These are phyloP conservation scores for Leptopilina syphax DNA, from an alignment of 2,888 invertebrate genomes.

Conservation along the genomic window DNA sequence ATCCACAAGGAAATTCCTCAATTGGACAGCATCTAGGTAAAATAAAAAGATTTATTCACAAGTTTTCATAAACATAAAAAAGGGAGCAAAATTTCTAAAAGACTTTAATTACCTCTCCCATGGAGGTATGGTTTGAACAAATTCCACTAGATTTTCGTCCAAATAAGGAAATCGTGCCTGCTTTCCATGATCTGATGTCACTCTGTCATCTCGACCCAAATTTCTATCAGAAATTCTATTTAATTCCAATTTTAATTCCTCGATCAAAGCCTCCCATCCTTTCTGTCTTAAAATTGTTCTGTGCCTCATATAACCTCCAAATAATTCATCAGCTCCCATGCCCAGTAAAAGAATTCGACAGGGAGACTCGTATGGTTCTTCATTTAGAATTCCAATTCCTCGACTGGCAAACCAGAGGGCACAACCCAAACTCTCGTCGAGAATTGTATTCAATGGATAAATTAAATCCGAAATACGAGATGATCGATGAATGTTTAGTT, in stretches of 20 bases:
- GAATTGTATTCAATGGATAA: constrained; percentile 89
- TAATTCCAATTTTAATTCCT: constrained; percentile 85
- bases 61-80: too few relatives aligned
- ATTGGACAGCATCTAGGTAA: constrained; percentile 79
- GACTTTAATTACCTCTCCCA: constrained; percentile 81
- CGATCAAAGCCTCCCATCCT: constrained; percentile 79
- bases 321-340: constrained; percentile 97
- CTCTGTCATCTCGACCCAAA: constrained; percentile 95
- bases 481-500: constrained; percentile 81
- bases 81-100: neutral
- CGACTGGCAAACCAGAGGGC: constrained; percentile 98
- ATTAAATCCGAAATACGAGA: constrained; percentile 86
- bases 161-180: constrained; percentile 90
- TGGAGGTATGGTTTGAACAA: constrained; percentile 81
- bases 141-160: constrained; percentile 84
- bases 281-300: constrained; percentile 83
- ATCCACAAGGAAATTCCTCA: constrained; percentile 82
- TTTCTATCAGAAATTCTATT: constrained; percentile 92
- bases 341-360: constrained; percentile 89
- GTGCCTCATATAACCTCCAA: constrained; percentile 96
- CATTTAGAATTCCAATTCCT: constrained; percentile 79
- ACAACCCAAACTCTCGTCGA: constrained; percentile 97
- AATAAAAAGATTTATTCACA: neutral
- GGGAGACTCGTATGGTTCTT: constrained; percentile 78
- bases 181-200: constrained; percentile 92